Conservation (phyloP, 2,888 invertebrate genomes). For the Cacoxenus indagator region DNA sequence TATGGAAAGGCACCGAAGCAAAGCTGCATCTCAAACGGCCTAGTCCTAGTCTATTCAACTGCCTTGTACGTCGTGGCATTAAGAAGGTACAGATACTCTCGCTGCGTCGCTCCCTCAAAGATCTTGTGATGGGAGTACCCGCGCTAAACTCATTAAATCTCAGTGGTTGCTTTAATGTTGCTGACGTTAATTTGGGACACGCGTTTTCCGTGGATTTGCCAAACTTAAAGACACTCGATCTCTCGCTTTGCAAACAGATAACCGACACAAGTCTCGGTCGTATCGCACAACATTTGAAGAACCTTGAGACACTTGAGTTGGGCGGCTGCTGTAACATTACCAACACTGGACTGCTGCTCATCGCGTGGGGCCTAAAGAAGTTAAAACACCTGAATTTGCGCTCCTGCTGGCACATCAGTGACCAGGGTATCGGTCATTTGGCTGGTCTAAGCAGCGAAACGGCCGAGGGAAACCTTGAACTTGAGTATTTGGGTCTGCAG, state of each 20-base stretch:
- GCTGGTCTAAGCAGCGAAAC: constrained; percentile 80
- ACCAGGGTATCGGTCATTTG: constrained; percentile 89
- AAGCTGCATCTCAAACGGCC: constrained; percentile 88
- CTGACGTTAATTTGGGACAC: constrained; percentile 85
- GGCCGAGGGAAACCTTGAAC: constrained; percentile 78
- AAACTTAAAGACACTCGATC: constrained; percentile 83
- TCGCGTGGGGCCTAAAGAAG: constrained; percentile 90
- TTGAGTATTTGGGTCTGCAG: constrained; percentile 90
- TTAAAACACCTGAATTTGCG: constrained; percentile 87
- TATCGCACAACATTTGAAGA: constrained; percentile 87
- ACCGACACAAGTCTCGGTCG: constrained; percentile 90
- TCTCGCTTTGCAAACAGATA: constrained; percentile 94
- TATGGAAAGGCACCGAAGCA: constrained; percentile 95
- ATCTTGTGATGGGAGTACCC: constrained; percentile 87
- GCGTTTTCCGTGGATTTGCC: constrained; percentile 85
- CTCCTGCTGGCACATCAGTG: constrained; percentile 93
- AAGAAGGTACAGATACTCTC: constrained; percentile 91
- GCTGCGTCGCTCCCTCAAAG: constrained; percentile 83
- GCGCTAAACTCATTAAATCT: constrained; percentile 90
- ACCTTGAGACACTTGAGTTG: constrained; percentile 88
- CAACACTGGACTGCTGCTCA: constrained; percentile 86
- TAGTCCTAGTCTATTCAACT: constrained; percentile 87
- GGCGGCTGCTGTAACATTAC: constrained; percentile 94
- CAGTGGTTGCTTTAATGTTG: constrained; percentile 94
- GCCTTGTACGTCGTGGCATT: constrained; percentile 89